Evolutionary conservation across 1,140 invertebrate genomes (phyloP).

Genomic region (Trichonephila clavata): DNA sequence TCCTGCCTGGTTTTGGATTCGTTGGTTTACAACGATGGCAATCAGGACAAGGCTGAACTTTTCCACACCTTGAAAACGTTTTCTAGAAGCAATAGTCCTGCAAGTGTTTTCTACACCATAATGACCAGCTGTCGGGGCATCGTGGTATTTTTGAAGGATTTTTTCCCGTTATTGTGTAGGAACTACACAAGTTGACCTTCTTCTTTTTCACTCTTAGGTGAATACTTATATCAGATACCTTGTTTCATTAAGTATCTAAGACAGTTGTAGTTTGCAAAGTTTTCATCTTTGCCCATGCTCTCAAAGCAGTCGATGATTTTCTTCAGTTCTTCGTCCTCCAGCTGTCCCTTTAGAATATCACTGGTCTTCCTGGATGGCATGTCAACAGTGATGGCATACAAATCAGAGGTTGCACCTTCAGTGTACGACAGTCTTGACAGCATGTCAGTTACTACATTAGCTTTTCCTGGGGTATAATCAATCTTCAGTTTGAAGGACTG

Average conservation of each 20-base stretch:
- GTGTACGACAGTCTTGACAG: neutral
- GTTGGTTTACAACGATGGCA: constrained; percentile 1
- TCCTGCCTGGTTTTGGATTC: too few species aligned
- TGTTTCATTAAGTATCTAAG: too few species aligned
- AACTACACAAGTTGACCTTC: constrained; percentile 45
- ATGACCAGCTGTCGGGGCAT: constrained; percentile 39
- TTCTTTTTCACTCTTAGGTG: neutral
- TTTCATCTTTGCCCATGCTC: neutral
- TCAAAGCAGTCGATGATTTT: too few species aligned
- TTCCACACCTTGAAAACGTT: constrained; percentile 24
- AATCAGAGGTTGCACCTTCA: too few species aligned
- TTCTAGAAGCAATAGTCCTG: neutral
- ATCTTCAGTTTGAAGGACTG: too few species aligned
- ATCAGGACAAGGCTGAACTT: constrained; percentile 26
- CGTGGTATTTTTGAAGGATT: constrained; percentile 38
- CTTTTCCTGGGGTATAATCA: neutral
- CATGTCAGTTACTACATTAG: too few species aligned
- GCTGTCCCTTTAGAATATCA: too few species aligned
- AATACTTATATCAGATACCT: constrained; percentile 6
- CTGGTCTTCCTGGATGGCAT: too few species aligned
- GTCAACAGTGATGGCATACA: too few species aligned
- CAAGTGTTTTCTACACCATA: constrained; percentile 18
- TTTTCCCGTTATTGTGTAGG: neutral
- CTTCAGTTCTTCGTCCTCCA: too few species aligned
- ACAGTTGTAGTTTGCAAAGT: too few species aligned